phyloP scores from a whole-genome alignment of 2,888 invertebrate species.

The Julus scandinavius region DNA sequence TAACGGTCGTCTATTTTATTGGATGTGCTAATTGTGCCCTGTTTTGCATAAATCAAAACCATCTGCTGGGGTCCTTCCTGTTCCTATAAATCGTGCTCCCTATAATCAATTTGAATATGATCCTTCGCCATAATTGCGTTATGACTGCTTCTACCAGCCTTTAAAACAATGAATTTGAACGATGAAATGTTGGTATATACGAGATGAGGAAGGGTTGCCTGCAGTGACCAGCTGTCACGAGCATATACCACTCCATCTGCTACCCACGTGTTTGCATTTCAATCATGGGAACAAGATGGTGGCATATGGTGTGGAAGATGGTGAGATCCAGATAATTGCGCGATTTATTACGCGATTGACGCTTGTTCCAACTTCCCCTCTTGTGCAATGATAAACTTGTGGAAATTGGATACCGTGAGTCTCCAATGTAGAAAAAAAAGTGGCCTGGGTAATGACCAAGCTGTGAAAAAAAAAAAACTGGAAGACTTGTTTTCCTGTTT shows the following conservation, averaged over 20 bases:
- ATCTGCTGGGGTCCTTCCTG: neutral
- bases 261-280: constrained; percentile 33
- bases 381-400: neutral
- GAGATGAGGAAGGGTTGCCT: neutral
- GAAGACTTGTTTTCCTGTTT: constrained; percentile 1
- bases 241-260: neutral
- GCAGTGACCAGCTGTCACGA: neutral
- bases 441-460: constrained; percentile 20
- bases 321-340: neutral
- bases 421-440: neutral
- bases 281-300: constrained; percentile 33
- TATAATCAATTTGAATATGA: neutral
- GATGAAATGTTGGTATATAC: neutral
- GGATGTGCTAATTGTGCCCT: neutral
- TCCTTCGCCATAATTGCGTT: neutral
- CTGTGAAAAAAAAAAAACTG: neutral
- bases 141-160: neutral
- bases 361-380: neutral
- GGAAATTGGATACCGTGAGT: neutral
- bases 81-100: neutral
- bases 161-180: constrained; percentile 2
- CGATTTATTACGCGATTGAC: neutral
- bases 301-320: neutral
- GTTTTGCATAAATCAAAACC: neutral
- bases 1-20: neutral